Base-by-base conservation (phyloP, 2,888 invertebrate species). In the Dioctria linearis region DNA sequence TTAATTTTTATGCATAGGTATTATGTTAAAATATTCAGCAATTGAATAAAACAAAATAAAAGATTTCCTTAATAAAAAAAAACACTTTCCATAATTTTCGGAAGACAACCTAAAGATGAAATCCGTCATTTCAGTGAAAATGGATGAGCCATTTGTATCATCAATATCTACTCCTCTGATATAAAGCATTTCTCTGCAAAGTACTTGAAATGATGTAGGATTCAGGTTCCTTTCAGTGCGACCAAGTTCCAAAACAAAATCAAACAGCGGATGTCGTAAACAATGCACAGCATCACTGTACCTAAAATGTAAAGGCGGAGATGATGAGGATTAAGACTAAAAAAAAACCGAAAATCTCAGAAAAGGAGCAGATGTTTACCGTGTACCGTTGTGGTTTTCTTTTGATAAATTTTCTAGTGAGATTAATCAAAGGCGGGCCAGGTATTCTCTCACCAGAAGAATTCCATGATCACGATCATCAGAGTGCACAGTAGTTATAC, bases 341-440 rank as follows among this genome's bases (percentile, higher is more conserved):
- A 25, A 25, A 71, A 46, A 71, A 49, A 71, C 51, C 39, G 71
- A 71, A 71, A 71, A 71, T 71, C 71, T 71, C 71, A 71, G 71
- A 71, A 71, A 71, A 71, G 71, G 71, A 71, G 71, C 71, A 71
- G 71, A 71, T 71, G 71, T 71, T 71, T 71, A 71, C 71, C 71
- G 25, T 37, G 25, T 49, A 11, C 11, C 51, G 71, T 51, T 71
- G 63, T 63, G 71, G 71, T 51, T 71, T 71, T 71, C 71, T 71
- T 71, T 71, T 71, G 71, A 71, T 49, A 71, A 71, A 71, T 51
- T 71, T 49, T 71, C 71, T 51, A 39, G 71, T 51, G 11, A 71
- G 71, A 71, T 71, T 71, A 54, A 71, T 71, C 71, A 71, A 71
- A 71, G 71, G 37, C 71, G 54, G 39, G 39, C 71, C 71, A 71